Base-by-base conservation (phyloP, 53 echinoderm and acorn worm species). In the Mesocentrotus franciscanus region DNA sequence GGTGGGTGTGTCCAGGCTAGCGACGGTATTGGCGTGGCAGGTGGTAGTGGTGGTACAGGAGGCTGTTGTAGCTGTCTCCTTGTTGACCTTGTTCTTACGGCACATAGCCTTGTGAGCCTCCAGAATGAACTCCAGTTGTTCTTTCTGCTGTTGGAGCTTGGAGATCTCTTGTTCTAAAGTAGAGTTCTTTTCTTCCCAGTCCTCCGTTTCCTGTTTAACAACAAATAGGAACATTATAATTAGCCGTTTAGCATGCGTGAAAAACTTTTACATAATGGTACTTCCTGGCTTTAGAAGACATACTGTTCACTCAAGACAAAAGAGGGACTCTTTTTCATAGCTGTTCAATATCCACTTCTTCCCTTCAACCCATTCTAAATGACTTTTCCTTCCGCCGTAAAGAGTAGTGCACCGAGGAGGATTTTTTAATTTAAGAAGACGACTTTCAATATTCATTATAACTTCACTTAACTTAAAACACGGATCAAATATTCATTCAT, bases 101-200 rank as follows among this genome's bases (percentile, higher is more conserved):
- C 99, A 99, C 99, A 99, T 99, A 66, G 99, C 98, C 59, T 97
- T 97, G 95, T 99, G 99, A 33, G 99, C 99, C 94, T 99, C 98
- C 79, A 99, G 94, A 70, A 99, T 98, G 90, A 99, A 99, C 95
- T 97, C 98, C 9, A 99, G 95, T 66, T 99, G 99, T 89, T 99
- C 99, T 74, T 99, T 99, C 96, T 99, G 99, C 90, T 99, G 98
- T 22, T 99, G 97, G 30, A 99, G 96, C 83, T 99, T 99, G 17
- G 98, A 85, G 78, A 99, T 96, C 90, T 99, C 99, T 42, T 98
- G 97, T 71, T 99, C 98, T 49, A 99, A 83, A 1, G 98, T 96
- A n/a, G 96, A 94, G 59, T 99, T 99, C 96, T 97, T 96, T 62
- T 98, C 98, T 62, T 99, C 99, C 99, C 99, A 99, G 89, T 97